A percentile compares a stretch with the other conserved stretches of the same genome.
Conservation (phyloP, 2,113 vertebrate genomes). For the Struthidea cinerea region DNA sequence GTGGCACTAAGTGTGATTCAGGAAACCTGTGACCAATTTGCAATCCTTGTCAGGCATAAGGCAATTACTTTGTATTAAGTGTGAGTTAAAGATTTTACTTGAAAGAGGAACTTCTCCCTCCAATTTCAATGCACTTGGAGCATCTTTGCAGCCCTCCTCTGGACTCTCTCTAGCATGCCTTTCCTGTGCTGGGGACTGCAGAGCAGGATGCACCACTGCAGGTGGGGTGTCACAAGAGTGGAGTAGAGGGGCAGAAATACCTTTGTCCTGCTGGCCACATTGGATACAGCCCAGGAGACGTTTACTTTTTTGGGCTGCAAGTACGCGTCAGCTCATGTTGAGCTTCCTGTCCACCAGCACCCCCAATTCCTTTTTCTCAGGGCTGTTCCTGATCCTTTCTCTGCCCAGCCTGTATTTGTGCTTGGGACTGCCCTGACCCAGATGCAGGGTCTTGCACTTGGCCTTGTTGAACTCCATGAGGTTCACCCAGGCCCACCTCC, state of each 20-base stretch:
- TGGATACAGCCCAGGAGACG: background rate
- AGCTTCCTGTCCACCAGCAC: background rate
- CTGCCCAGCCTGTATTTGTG: background rate
- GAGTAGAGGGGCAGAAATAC: background rate
- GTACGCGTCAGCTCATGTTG: too few relatives aligned
- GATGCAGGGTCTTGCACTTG: background rate
- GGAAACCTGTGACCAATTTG: background rate
- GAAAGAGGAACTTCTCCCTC: background rate
- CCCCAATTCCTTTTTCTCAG: background rate
- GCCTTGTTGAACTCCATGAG: too few relatives aligned
- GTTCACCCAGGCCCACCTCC: background rate
- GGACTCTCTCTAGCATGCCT: too few relatives aligned
- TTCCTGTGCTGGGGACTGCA: background rate
- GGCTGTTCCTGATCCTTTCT: background rate
- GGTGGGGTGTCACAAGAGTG: background rate
- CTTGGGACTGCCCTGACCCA: background rate
- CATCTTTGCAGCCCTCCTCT: background rate
- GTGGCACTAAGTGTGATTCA: background rate
- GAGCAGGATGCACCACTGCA: background rate
- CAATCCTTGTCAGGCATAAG: background rate
- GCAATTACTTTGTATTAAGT: background rate
- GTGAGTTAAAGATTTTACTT: background rate
- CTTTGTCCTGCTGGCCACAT: background rate
- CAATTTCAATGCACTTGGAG: background rate
- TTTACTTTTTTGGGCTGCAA: background rate